phyloP scores from a whole-genome alignment of 2,113 vertebrate species.

The Vulpes lagopus region DNA sequence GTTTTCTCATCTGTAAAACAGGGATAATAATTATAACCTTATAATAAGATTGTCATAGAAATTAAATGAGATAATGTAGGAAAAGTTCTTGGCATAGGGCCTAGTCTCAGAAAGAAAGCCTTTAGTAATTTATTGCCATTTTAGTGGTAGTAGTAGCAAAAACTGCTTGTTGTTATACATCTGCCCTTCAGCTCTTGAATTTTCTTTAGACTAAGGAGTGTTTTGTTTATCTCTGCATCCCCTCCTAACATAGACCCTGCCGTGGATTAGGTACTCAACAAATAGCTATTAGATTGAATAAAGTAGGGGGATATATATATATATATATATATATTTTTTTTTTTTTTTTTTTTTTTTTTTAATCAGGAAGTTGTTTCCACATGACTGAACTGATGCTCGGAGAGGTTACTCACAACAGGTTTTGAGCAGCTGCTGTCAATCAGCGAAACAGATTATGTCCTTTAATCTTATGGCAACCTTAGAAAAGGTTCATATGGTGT shows the following conservation, averaged over 20 bases:
- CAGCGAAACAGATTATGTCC: not conserved
- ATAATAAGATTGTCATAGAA: not conserved
- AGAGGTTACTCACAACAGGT: not conserved
- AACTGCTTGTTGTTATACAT: not conserved
- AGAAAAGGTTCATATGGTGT: not conserved
- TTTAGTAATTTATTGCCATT: not conserved
- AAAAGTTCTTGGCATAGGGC: not conserved
- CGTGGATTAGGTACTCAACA: not conserved
- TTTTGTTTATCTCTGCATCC: not conserved
- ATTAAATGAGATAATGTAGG: not conserved
- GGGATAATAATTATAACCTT: not conserved
- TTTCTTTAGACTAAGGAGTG: not conserved
- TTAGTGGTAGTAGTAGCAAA: not conserved
- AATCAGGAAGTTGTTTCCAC: conserved; percentile 12
- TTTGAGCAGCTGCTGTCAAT: not conserved
- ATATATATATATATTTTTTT: not conserved
- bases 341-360: not conserved
- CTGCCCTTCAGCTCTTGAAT: not conserved
- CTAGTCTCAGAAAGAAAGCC: not conserved
- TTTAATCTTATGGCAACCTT: not conserved
- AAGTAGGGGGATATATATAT: not conserved
- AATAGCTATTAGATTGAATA: not conserved
- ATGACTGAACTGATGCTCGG: not conserved
- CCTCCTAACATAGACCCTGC: not conserved
- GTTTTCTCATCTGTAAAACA: not conserved